Evolutionary conservation across 2,113 vertebrate genomes (phyloP).

Genomic region (Grantiella picta): DNA sequence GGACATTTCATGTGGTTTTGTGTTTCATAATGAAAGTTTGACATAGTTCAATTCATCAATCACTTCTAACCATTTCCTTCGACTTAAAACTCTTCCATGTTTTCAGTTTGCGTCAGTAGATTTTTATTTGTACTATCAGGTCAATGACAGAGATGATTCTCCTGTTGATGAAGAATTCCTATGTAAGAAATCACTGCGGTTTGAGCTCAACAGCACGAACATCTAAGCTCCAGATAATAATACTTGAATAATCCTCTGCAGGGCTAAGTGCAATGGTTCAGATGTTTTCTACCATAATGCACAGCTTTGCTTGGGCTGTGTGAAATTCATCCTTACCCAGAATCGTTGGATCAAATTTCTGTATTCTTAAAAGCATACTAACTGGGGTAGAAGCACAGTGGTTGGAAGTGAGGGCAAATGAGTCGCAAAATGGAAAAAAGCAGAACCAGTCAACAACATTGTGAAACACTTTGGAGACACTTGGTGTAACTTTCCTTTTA

Average conservation of each 20-base stretch:
- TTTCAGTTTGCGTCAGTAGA: slow-evolving; percentile 21
- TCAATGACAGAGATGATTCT: neutral
- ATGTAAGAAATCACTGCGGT: neutral
- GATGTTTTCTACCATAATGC: neutral
- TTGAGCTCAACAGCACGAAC: neutral
- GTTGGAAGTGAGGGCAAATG: neutral
- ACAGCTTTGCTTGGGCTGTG: neutral
- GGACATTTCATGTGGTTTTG: slow-evolving; percentile 69
- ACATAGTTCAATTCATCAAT: slow-evolving; percentile 65
- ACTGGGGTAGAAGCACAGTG: neutral
- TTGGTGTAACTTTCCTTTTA: slow-evolving; percentile 45
- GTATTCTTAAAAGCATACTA: neutral
- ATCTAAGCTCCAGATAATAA: neutral
- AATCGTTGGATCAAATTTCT: neutral
- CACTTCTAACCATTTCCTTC: slow-evolving; percentile 68
- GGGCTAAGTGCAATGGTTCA: neutral
- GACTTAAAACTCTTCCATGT: slow-evolving; percentile 40
- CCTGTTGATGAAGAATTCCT: neutral
- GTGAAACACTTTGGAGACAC: slow-evolving; percentile 18
- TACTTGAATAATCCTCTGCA: neutral
- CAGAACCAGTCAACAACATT: neutral
- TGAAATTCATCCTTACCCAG: neutral
- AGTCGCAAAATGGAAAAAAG: neutral
- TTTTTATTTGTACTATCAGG: neutral
- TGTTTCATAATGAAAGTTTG: slow-evolving; percentile 70